Evolutionary conservation across 2,888 invertebrate species (phyloP).

Genomic region (Ormia ochracea): DNA sequence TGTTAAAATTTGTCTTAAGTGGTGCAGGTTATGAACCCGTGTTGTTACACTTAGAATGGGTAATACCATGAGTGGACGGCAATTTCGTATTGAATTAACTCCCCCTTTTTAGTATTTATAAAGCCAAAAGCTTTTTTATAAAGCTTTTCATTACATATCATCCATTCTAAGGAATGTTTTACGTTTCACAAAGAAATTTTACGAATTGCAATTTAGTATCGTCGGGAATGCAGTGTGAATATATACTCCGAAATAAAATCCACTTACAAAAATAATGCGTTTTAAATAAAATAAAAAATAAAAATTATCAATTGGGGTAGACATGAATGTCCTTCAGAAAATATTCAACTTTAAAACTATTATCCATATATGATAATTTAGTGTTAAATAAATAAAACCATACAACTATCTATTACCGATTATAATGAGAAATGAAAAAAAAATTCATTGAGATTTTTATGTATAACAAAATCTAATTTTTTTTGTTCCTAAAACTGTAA

Average conservation of each 20-base stretch:
- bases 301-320: slow-evolving; percentile 35
- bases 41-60: slow-evolving; percentile 55
- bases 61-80: slow-evolving; percentile 61
- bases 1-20: slow-evolving; percentile 64
- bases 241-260: slow-evolving; percentile 67
- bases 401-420: background rate
- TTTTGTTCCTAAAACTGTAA: background rate
- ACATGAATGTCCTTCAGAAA: slow-evolving; percentile 57
- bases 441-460: background rate
- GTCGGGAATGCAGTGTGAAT: slow-evolving; percentile 76
- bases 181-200: slow-evolving; percentile 47
- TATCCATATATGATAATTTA: background rate
- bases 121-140: slow-evolving; percentile 43
- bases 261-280: slow-evolving; percentile 42
- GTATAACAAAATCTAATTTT: slow-evolving; percentile 17
- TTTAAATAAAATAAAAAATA: slow-evolving; percentile 2
- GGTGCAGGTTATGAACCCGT: slow-evolving; percentile 74
- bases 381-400: slow-evolving; percentile 20
- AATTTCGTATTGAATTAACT: slow-evolving; percentile 43
- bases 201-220: slow-evolving; percentile 76
- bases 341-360: background rate
- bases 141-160: slow-evolving; percentile 69
- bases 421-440: background rate
- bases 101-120: slow-evolving; percentile 23
- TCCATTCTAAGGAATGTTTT: slow-evolving; percentile 70